Evolutionary conservation across 2,888 invertebrate species (phyloP).

Genomic region (Geophilus truncorum): DNA sequence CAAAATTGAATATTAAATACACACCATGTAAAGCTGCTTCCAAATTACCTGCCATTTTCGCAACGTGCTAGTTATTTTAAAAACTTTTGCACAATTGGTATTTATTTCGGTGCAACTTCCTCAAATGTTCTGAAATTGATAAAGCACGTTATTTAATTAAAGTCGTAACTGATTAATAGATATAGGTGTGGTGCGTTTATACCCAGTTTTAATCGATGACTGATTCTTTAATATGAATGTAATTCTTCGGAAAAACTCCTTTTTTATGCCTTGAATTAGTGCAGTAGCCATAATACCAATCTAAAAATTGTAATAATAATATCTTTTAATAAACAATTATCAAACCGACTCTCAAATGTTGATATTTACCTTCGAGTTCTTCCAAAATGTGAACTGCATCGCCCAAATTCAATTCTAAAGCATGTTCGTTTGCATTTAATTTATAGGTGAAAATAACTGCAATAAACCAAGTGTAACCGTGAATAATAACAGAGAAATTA

Average conservation of each 20-base stretch:
- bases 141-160: too few relatives aligned
- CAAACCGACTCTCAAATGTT: not conserved
- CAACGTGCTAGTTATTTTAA: conserved; percentile 81
- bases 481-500: too few relatives aligned
- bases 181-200: conserved; percentile 38
- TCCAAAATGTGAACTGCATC: too few relatives aligned
- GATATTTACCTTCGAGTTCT: too few relatives aligned
- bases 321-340: too few relatives aligned
- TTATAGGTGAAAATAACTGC: not conserved
- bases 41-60: conserved; percentile 85
- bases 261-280: conserved; percentile 54
- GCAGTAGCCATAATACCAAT: conserved; percentile 73
- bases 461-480: not conserved
- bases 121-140: conserved; percentile 62
- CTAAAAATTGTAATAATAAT: conserved; percentile 58
- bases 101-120: conserved; percentile 62
- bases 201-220: conserved; percentile 60
- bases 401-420: conserved; percentile 55
- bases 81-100: conserved; percentile 75
- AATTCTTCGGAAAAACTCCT: conserved; percentile 72
- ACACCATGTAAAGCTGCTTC: conserved; percentile 76
- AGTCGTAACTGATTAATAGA: not conserved
- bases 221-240: conserved; percentile 62
- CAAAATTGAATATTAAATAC: too few relatives aligned
- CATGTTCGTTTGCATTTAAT: not conserved